These are phyloP conservation scores for Thamnophis sirtalis DNA, from an alignment of 2,113 vertebrate species.

Conservation along the genomic window DNA sequence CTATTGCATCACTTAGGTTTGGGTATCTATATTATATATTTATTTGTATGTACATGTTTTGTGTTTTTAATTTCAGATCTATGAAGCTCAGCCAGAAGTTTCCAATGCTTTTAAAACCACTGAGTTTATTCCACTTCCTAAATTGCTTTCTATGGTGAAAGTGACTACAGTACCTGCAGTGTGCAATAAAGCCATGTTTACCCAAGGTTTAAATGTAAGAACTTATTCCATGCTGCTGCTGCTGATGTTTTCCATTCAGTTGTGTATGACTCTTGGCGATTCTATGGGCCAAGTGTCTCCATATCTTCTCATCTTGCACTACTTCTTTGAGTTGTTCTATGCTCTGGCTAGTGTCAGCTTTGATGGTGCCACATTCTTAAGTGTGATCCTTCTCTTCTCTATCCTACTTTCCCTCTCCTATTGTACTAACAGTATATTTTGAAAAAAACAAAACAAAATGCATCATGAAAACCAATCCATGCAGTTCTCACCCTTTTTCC, in stretches of 20 bases:
- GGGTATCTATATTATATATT: background rate
- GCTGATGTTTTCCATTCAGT: background rate
- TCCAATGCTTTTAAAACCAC: conserved; percentile 75
- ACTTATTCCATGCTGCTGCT: background rate
- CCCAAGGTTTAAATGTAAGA: conserved; percentile 87
- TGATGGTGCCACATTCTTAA: background rate
- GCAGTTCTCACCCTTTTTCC: background rate
- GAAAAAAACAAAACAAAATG: background rate
- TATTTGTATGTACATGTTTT: conserved; percentile 15
- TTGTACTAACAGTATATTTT: background rate
- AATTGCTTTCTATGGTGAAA: conserved; percentile 84
- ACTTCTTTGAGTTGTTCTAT: background rate
- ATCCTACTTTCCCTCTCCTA: background rate
- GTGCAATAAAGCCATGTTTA: conserved; percentile 89
- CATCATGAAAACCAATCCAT: background rate
- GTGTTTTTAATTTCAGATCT: conserved; percentile 77
- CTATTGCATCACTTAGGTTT: fast-evolving
- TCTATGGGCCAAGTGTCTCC: background rate
- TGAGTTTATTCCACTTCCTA: conserved; percentile 82
- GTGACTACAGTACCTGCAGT: conserved; percentile 84
- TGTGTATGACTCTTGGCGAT: background rate
- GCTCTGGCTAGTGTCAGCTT: background rate
- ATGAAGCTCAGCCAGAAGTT: conserved; percentile 85
- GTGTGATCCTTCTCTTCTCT: background rate
- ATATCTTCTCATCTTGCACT: background rate